Evolutionary conservation across 37 sponge, comb jelly and placozoan genomes (phyloP).

Genomic region (Beroe forskalii): DNA sequence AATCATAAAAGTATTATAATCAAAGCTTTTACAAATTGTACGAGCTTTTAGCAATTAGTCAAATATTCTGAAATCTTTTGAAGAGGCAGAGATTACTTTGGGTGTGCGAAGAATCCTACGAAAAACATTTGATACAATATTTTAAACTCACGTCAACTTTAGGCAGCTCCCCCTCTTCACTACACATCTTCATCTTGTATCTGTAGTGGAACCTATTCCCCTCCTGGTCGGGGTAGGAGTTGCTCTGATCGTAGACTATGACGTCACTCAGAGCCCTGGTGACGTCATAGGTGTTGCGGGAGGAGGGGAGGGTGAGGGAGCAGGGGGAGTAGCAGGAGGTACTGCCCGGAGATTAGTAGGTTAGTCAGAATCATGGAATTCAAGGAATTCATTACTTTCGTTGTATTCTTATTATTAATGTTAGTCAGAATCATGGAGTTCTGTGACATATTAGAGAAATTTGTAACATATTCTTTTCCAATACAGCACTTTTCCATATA

Average conservation of each 20-base stretch:
- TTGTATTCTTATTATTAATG: no score
- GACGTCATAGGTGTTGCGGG: neutral
- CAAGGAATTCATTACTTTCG: neutral
- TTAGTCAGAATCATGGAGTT: no score
- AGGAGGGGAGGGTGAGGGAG: neutral
- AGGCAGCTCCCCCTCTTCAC: conserved; percentile 13
- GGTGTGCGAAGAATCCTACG: no score
- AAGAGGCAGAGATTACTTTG: no score
- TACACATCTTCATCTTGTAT: conserved; percentile 45
- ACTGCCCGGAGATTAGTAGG: conserved; percentile 35
- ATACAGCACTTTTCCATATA: no score
- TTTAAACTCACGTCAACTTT: neutral
- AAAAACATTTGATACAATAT: no score
- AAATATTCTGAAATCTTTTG: no score
- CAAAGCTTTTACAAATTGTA: no score
- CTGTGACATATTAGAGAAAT: no score
- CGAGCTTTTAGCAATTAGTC: no score
- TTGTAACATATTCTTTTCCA: no score
- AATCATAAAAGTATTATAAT: no score
- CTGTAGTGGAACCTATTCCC: conserved; percentile 36
- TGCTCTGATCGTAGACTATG: neutral
- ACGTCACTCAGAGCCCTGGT: neutral
- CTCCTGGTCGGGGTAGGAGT: conserved; percentile 9
- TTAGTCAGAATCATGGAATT: neutral
- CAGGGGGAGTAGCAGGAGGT: conserved; percentile 46